Conservation (phyloP, 2,888 invertebrate species). For the Drosophila testacea region DNA sequence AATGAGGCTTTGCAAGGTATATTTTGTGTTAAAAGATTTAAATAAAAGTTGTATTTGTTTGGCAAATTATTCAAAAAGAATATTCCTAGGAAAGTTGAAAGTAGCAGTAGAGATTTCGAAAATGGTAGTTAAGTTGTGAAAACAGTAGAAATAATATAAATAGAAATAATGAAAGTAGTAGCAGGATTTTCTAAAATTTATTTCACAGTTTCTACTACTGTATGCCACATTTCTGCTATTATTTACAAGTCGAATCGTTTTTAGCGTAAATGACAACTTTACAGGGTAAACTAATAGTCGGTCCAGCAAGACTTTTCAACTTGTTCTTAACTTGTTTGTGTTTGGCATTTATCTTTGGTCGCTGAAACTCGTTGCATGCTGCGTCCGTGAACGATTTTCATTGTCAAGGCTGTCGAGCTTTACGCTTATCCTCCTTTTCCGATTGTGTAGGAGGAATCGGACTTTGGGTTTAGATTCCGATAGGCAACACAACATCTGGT, state of each 20-base stretch:
- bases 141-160: no score
- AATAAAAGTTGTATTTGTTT: neutral
- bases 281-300: neutral
- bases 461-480: neutral
- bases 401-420: slow-evolving; percentile 20
- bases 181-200: no score
- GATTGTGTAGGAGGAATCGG: slow-evolving; percentile 2
- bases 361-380: slow-evolving; percentile 18
- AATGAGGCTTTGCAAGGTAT: neutral
- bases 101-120: no score
- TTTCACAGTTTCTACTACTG: no score
- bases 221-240: no score
- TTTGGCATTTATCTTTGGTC: slow-evolving; percentile 28
- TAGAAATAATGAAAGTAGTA: no score
- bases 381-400: slow-evolving; percentile 15
- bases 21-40: neutral
- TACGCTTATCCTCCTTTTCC: slow-evolving; percentile 8
- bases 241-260: no score
- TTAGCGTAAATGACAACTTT: neutral
- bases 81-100: no score
- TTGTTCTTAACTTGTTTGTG: slow-evolving; percentile 16
- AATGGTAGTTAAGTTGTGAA: no score
- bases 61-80: neutral
- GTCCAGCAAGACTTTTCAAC: neutral
- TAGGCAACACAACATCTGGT: slow-evolving; percentile 9